Conservation (phyloP, 2,888 invertebrate genomes). For the Epinotia ramella region DNA sequence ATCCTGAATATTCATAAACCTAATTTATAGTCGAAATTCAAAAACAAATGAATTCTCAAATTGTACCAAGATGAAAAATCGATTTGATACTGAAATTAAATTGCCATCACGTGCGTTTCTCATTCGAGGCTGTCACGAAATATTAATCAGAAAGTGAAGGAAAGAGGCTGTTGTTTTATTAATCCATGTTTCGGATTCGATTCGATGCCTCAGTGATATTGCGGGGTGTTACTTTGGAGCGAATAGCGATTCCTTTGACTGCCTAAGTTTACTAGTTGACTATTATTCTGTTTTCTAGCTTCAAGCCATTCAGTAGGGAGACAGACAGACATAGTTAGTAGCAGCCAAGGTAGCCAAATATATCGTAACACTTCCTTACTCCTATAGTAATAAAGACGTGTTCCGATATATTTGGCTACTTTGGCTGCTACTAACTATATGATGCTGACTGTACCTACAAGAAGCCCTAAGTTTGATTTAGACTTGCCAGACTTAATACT, state of each 20-base stretch:
- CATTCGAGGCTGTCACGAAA: constrained; percentile 38
- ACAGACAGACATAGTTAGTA: too few relatives aligned
- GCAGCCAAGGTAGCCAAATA: too few relatives aligned
- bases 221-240: constrained; percentile 23
- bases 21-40: constrained; percentile 6
- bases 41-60: constrained; percentile 28
- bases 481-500: too few relatives aligned
- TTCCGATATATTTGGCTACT: too few relatives aligned
- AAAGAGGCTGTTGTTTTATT: constrained; percentile 41
- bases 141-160: constrained; percentile 40
- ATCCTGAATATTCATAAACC: neutral
- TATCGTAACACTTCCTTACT: too few relatives aligned
- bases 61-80: constrained; percentile 28
- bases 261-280: neutral
- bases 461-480: too few relatives aligned
- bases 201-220: neutral
- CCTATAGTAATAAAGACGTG: too few relatives aligned
- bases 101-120: constrained; percentile 41
- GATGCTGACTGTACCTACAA: too few relatives aligned
- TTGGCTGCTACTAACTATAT: too few relatives aligned
- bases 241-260: constrained; percentile 23
- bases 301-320: neutral
- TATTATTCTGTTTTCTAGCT: neutral
- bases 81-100: constrained; percentile 38
- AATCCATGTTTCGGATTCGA: constrained; percentile 28